phyloP scores from a whole-genome alignment of 1,140 invertebrate genomes.

The Drosophila jambulina region DNA sequence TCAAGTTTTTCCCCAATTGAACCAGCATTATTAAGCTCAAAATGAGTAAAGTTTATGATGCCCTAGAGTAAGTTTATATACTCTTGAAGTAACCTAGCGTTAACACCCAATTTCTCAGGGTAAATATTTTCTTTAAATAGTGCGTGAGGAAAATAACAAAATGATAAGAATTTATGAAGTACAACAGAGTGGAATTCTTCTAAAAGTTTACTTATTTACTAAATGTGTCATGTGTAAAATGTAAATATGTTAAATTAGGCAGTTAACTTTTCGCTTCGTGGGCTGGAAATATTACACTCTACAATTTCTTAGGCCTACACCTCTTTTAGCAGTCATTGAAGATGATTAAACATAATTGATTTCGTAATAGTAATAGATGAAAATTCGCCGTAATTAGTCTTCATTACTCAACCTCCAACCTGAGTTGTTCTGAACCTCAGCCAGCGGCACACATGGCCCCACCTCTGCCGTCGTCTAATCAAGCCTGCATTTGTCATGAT shows the following conservation, averaged over 20 bases:
- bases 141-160: background rate
- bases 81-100: background rate
- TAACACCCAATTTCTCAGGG: background rate
- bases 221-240: background rate
- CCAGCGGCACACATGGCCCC: conserved; percentile 8
- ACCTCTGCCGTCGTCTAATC: conserved; percentile 44
- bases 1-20: background rate
- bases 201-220: background rate
- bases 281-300: background rate
- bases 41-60: background rate
- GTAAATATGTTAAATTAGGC: background rate
- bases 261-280: background rate
- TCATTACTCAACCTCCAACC: conserved; percentile 23
- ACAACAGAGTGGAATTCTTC: background rate
- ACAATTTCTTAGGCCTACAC: background rate
- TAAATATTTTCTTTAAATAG: background rate
- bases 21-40: background rate
- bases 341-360: conserved; percentile 34
- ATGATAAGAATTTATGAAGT: background rate
- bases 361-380: conserved; percentile 12
- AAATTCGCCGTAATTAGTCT: conserved; percentile 27
- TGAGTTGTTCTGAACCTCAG: conserved; percentile 1
- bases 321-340: conserved; percentile 4
- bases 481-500: conserved; percentile 54
- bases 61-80: no score